Percentiles rank a stretch among this genome's conserved stretches.
phyloP scores from a whole-genome alignment of 2,888 invertebrate genomes.

The Neocrepidodera transversa region DNA sequence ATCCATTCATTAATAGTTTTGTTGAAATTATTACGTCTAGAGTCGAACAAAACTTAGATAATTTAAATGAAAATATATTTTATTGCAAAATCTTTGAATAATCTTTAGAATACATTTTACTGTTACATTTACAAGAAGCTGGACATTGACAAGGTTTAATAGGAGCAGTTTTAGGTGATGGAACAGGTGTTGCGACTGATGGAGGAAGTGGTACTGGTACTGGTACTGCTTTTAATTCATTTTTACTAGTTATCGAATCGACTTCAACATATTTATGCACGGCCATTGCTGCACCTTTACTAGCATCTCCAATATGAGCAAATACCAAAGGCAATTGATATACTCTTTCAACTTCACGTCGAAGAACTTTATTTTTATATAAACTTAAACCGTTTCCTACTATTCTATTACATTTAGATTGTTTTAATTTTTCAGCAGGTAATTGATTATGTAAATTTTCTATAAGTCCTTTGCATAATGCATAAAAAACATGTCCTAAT shows the following conservation, averaged over 20 bases:
- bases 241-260: too few relatives aligned
- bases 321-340: slow-evolving; percentile 75
- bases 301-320: slow-evolving; percentile 75
- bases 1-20: slow-evolving; percentile 13
- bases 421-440: slow-evolving; percentile 72
- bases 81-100: too few relatives aligned
- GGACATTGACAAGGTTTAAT: not conserved
- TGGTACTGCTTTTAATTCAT: too few relatives aligned
- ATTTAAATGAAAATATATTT: too few relatives aligned
- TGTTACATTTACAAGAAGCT: not conserved
- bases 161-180: too few relatives aligned
- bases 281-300: slow-evolving; percentile 74
- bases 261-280: not conserved
- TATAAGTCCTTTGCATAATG: slow-evolving; percentile 78
- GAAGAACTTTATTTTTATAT: slow-evolving; percentile 74
- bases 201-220: too few relatives aligned
- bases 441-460: slow-evolving; percentile 81
- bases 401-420: slow-evolving; percentile 73
- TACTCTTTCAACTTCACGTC: slow-evolving; percentile 71
- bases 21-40: not conserved
- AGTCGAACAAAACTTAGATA: too few relatives aligned
- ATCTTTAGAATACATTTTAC: too few relatives aligned
- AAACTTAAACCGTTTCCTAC: slow-evolving; percentile 83
- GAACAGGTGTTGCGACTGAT: too few relatives aligned
- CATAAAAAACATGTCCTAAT: slow-evolving; percentile 74